Evolutionary conservation across 2,797 vertebrate species (phyloP).

Genomic region (Takifugu ocellatus): DNA sequence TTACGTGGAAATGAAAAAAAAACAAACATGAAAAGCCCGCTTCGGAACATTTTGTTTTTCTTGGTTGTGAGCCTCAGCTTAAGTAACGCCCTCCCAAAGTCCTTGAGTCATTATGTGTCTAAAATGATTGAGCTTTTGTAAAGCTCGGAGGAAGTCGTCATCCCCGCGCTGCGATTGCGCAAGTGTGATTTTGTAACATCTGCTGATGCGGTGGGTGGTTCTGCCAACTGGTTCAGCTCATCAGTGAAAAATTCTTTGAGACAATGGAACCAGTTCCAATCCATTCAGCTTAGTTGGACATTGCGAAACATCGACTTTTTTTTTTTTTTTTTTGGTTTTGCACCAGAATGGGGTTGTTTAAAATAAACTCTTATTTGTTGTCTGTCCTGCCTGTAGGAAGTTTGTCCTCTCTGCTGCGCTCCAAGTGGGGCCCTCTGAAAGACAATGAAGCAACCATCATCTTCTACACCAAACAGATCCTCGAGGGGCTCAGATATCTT

Average conservation of each 20-base stretch:
- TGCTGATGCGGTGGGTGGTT: conserved; percentile 26
- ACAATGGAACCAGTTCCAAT: background rate
- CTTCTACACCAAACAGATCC: conserved; percentile 92
- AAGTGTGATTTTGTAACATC: conserved; percentile 25
- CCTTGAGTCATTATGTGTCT: background rate
- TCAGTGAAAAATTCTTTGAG: background rate
- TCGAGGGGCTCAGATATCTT: conserved; percentile 87
- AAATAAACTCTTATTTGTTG: background rate
- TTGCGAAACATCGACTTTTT: background rate
- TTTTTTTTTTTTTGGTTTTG: too few species aligned
- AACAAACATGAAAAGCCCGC: too few species aligned
- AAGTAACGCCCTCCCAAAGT: background rate
- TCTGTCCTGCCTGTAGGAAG: conserved; percentile 73
- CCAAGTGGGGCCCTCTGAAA: conserved; percentile 92
- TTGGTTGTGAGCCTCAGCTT: background rate
- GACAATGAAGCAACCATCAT: conserved; percentile 88
- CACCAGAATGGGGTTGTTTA: too few species aligned
- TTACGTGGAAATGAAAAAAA: too few species aligned
- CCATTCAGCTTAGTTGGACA: background rate
- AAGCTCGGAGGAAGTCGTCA: conserved; percentile 17
- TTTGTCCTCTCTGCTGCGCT: conserved; percentile 86
- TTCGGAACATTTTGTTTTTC: too few species aligned
- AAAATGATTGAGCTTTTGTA: background rate
- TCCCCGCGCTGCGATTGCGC: conserved; percentile 9
- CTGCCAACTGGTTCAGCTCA: conserved; percentile 10